Evolutionary conservation across 2,888 invertebrate species (phyloP), one percentile per base, ranked within the genome.

Genomic region (Pachydiplax longipennis): DNA sequence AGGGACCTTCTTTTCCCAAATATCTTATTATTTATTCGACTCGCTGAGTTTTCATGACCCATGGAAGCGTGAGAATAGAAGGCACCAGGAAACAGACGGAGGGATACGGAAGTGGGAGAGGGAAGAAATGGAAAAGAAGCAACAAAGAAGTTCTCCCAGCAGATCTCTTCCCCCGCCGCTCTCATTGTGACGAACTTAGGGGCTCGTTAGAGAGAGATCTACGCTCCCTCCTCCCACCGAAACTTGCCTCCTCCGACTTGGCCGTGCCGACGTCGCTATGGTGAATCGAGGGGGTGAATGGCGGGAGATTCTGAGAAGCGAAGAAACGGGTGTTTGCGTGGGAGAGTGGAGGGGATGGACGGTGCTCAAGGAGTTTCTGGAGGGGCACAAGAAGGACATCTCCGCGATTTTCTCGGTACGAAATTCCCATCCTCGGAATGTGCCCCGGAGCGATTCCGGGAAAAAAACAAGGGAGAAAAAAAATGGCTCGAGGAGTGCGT

Each of bases 191-290:
- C 81, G 90, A 81, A 80, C 80, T 90, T 90, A 80, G 58, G 61
- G 81, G 81, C 58, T 80, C 81, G 90, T 80, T 90, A 58, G 81
- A 81, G 81, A 81, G 80, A 80, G 90, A 53, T 73, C 73, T 73
- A 15, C 73, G 31, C 73, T 31, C 73, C 44, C 25, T 65, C 44
- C 25, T n/a, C 65, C 25, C 73, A 25, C 53, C 18, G 8, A 73
- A 31, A 13, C 73, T 73, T 31, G 13, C 31, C 25, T 31, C 31
- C 73, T 25, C 65, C n/a, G n/a, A 65, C 65, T 65, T 65, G 25
- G 73, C 73, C 73, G 25, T 73, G 73, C 65, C 25, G 65, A 13
- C 73, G 73, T 73, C 73, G 73, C 73, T 73, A 73, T 31, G 73
- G 73, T 10, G 73, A 73, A 31, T 6, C 65, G 5, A 37, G 37